Conservation (phyloP, 2,888 invertebrate species). For the Thelaira solivaga region DNA sequence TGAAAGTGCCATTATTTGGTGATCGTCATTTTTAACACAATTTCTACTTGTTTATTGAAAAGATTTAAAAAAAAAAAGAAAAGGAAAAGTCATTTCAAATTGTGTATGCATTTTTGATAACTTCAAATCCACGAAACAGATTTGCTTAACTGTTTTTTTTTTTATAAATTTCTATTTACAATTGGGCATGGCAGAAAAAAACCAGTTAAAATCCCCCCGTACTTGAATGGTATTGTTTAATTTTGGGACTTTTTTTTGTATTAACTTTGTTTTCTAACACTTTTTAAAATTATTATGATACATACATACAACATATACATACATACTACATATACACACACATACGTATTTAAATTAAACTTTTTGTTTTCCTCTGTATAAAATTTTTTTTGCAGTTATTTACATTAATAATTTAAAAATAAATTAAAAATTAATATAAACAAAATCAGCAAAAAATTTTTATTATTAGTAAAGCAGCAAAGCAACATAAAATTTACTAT, state of each 20-base stretch:
- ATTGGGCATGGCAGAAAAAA: no score
- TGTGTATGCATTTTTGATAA: constrained; percentile 48
- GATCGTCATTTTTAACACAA: constrained; percentile 51
- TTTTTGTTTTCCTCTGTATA: constrained; percentile 42
- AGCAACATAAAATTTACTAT: background rate
- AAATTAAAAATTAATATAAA: constrained; percentile 30
- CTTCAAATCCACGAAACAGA: constrained; percentile 21
- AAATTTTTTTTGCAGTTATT: constrained; percentile 54
- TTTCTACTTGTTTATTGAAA: background rate
- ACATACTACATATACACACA: no score
- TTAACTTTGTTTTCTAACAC: constrained; percentile 13
- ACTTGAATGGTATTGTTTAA: background rate
- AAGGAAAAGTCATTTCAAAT: no score
- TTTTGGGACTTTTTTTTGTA: constrained; percentile 25
- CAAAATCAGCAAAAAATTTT: background rate
- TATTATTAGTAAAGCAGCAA: constrained; percentile 7
- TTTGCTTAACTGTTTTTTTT: constrained; percentile 1
- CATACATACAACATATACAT: no score
- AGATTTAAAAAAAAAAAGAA: background rate
- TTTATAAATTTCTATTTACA: background rate
- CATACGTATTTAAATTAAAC: constrained; percentile 38
- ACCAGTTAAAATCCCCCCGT: no score
- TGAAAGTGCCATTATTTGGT: constrained; percentile 58
- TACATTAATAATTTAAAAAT: constrained; percentile 60
- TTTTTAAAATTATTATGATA: constrained; percentile 36